Base-by-base conservation (phyloP, 1,140 invertebrate species). In the Drosophila murphyi region DNA sequence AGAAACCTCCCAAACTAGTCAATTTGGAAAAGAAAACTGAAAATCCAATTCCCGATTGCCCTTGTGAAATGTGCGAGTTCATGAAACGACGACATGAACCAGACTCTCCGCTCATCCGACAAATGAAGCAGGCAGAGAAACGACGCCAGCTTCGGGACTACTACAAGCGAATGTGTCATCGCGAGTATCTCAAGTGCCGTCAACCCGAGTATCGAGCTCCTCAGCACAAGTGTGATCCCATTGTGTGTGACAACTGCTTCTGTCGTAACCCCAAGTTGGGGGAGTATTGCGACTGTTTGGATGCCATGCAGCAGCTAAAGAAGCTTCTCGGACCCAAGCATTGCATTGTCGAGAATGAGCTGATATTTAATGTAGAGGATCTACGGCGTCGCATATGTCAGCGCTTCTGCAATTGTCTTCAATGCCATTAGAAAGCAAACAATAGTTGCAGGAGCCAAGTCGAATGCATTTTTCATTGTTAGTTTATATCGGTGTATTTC, bases 31-130 rank as follows among this genome's bases (percentile, higher is more conserved):
- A 20, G 0, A 20, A 20, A 20, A 20, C 1, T 20, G 20, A 20
- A 20, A 37, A 0, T 20, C 20, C 20, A 20, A 37, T 4, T 20
- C 20, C 20, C 0, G 72, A 73, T 31, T 82, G 79, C 28, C 82
- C 83, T 1, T 87, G 82, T 47, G 50, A 57, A 29, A 61, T 80
- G 6, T 85, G 82, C 7, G 32, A 73, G 12, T 64, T 63, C 3
- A 68, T 73, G 70, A 72, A 48, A 1, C 51, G 55, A 28, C 6
- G 54, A 2, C 3, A 39, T 3, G 50, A 74, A 7, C 2, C 29
- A 35, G 77, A 85, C 32, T 28, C 62, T 0, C 82, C 81, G 0
- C 51, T 85, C 29, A 80, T 85, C 7, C 34, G 45, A 5, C 61
- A 85, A 32, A 72, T 85, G 77, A 79, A 76, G 5, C 43, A 7